Percentiles rank a stretch among this genome's conserved stretches.
Conservation (phyloP, 1,140 invertebrate species). For the Cotesia glomerata region DNA sequence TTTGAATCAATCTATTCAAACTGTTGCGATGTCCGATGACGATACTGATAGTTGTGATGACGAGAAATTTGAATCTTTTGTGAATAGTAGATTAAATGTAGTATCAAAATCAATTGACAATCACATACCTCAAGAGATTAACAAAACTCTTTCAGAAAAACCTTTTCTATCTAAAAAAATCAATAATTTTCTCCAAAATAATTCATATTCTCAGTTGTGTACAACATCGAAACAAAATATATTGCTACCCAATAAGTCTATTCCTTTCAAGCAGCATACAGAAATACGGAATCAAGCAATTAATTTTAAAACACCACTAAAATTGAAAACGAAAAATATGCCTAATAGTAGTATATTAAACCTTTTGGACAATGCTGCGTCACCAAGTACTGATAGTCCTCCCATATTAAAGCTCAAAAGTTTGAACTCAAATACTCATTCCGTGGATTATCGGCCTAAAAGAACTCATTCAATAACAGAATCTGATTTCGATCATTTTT, state of each 20-base stretch:
- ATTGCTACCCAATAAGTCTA: background rate
- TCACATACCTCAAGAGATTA: background rate
- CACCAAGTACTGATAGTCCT: conserved; percentile 57
- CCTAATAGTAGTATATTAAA: conserved; percentile 32
- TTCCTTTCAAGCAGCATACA: conserved; percentile 8
- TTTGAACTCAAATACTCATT: background rate
- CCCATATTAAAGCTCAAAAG: conserved; percentile 41
- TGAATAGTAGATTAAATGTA: background rate
- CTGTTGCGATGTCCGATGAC: conserved; percentile 42
- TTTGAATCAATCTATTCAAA: background rate
- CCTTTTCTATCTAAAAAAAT: background rate
- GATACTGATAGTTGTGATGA: conserved; percentile 48
- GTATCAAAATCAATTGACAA: conserved; percentile 6
- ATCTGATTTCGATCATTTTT: conserved; percentile 2
- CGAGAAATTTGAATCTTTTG: conserved; percentile 39
- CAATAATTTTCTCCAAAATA: background rate
- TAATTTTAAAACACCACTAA: background rate
- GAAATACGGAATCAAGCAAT: conserved; percentile 15
- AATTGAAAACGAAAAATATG: conserved; percentile 11
- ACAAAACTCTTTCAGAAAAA: background rate
- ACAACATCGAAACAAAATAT: conserved; percentile 7
- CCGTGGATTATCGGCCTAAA: conserved; percentile 49
- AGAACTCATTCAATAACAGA: conserved; percentile 47
- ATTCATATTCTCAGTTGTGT: background rate
- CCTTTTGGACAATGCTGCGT: conserved; percentile 51